Evolutionary conservation across 1,140 invertebrate species (phyloP), one percentile per base, ranked within the genome.

Genomic region (Magallana gigas): DNA sequence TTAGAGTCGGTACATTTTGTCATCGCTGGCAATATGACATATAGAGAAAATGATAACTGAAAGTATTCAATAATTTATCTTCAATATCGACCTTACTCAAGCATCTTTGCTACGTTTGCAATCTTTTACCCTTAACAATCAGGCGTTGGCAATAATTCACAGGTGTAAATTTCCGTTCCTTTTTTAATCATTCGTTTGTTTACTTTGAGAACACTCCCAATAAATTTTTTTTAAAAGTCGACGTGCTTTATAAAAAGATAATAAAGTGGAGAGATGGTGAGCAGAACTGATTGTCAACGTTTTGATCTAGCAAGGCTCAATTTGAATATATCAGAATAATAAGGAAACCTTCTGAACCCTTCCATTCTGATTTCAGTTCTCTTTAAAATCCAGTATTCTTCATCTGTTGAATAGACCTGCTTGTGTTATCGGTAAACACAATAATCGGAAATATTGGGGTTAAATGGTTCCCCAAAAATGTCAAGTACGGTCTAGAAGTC

Each of bases 331-430:
- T 76, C 36, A 29, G 12, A 29, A 29, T 18, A 48, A 12, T 18
- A 23, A 68, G 1, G 64, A 68, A 76, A 12, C 68, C 23, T 76
- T 29, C 68, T 76, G 23, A 29, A 76, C 23, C 12, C 68, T 2
- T 29, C 23, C 68, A 12, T 12, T 29, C 12, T 29, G 36, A 76
- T 76, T 76, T 36, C 8, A 23, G 9, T 23, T 23, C 18, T 71
- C 64, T 71, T 71, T 76, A 76, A 48, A 76, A 76, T 76, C 68
- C 23, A 23, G 68, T 76, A 76, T 76, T 76, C 68, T 29, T 76
- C 68, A 76, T 64, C 18, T 18, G 18, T 18, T 64, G 60, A 76
- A 76, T 76, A 12, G 68, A 12, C 23, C 23, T 76, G 23, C 68
- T 23, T 76, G 23, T 29, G 36, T 29, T 76, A 18, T 23, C 68